Conservation (phyloP, 2,888 invertebrate genomes). For the Aelia acuminata region DNA sequence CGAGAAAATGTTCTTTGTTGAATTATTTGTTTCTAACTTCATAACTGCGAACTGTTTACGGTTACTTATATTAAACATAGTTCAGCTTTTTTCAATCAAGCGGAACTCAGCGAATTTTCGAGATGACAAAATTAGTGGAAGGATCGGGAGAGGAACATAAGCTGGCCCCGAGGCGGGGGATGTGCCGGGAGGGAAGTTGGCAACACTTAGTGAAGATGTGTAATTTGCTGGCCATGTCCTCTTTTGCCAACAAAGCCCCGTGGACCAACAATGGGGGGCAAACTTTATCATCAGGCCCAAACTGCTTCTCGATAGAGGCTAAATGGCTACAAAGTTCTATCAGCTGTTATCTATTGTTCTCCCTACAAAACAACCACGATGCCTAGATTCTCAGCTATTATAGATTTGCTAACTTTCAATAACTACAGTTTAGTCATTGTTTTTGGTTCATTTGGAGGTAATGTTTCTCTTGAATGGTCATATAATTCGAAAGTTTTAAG, state of each 20-base stretch:
- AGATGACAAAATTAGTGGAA: neutral
- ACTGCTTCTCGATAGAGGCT: constrained; percentile 44
- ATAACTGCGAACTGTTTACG: too few species aligned
- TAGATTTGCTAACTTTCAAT: constrained; percentile 32
- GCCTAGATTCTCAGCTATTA: neutral
- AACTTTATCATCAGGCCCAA: constrained; percentile 45
- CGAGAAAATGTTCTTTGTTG: too few species aligned
- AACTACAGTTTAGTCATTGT: neutral
- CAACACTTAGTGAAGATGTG: constrained; percentile 37
- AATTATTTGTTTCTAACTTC: too few species aligned
- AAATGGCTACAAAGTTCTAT: constrained; percentile 41
- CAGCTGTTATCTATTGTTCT: constrained; percentile 31
- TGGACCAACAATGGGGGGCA: constrained; percentile 23
- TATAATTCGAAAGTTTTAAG: neutral
- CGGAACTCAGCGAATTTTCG: neutral
- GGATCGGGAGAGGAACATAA: neutral
- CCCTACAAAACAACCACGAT: constrained; percentile 4
- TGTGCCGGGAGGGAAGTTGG: constrained; percentile 1
- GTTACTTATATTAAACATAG: neutral
- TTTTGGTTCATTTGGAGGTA: neutral
- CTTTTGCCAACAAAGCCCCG: constrained; percentile 42
- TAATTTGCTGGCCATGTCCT: constrained; percentile 44
- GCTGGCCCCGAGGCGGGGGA: neutral
- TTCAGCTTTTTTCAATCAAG: neutral
- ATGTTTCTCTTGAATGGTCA: neutral